phyloP scores from a whole-genome alignment of 2,888 invertebrate species.

The Frankliniella fusca region DNA sequence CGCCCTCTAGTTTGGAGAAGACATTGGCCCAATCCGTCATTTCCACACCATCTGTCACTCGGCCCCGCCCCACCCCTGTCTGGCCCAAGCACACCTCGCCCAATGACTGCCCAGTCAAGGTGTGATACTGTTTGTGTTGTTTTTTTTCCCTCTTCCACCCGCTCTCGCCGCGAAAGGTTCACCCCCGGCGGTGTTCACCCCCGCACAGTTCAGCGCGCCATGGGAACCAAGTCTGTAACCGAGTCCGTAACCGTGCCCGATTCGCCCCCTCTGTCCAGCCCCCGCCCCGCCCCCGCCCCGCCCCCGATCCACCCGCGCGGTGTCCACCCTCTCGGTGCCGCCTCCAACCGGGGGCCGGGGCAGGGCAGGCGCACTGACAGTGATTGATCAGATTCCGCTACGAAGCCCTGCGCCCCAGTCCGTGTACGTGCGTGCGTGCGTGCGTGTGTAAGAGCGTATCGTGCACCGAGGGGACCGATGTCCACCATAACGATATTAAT shows the following conservation, averaged over 20 bases:
- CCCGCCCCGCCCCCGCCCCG: too few relatives aligned
- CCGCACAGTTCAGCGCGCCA: too few relatives aligned
- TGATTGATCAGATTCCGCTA: slow-evolving; percentile 14
- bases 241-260: too few relatives aligned
- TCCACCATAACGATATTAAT: neutral
- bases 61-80: slow-evolving; percentile 6
- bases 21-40: slow-evolving; percentile 6
- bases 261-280: too few relatives aligned
- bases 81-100: neutral
- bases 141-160: too few relatives aligned
- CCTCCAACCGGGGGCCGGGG: neutral
- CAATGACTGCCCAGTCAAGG: too few relatives aligned
- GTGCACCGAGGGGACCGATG: neutral
- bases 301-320: too few relatives aligned
- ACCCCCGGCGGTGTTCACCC: too few relatives aligned
- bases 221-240: too few relatives aligned
- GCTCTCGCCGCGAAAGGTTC: too few relatives aligned
- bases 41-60: slow-evolving; percentile 16
- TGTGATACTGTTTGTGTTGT: too few relatives aligned
- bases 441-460: too few relatives aligned
- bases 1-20: neutral
- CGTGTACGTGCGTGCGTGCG: neutral
- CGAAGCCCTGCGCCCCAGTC: neutral
- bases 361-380: neutral
- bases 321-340: neutral